Conservation (phyloP, 2,888 invertebrate species). For the Acanthosepion pharaonis region DNA sequence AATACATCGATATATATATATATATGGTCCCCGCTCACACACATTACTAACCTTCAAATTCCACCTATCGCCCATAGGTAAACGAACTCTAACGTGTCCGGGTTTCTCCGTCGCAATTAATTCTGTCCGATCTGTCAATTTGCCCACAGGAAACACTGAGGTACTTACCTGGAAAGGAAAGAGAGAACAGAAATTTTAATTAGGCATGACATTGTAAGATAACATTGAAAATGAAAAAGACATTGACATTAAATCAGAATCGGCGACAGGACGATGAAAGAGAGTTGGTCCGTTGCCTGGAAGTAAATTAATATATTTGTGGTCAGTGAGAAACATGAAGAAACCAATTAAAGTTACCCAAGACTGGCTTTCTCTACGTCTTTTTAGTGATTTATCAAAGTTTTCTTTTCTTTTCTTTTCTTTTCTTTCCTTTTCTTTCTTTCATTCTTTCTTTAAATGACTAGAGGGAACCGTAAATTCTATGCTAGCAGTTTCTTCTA, state of each 20-base stretch:
- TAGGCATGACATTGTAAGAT: background rate
- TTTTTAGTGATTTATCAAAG: too few species aligned
- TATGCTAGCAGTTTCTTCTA: too few species aligned
- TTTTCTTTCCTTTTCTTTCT: too few species aligned
- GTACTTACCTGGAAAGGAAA: background rate
- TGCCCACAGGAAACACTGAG: background rate
- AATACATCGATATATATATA: too few species aligned
- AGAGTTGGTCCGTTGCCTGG: background rate
- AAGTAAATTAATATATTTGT: background rate
- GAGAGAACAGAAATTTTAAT: background rate
- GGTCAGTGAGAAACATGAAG: background rate
- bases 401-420: too few species aligned
- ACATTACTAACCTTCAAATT: too few species aligned
- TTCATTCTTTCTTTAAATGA: too few species aligned
- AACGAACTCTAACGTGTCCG: too few species aligned
- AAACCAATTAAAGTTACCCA: background rate
- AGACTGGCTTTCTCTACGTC: too few species aligned
- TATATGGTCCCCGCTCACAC: too few species aligned
- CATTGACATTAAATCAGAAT: background rate
- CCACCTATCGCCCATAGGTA: too few species aligned
- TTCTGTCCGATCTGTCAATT: background rate
- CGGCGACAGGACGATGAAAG: background rate
- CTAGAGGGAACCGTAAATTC: too few species aligned
- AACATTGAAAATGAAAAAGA: background rate
- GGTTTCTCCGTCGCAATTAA: background rate